Percentiles rank a stretch among this genome's conserved stretches.
Evolutionary conservation across 1,140 invertebrate species (phyloP).

Genomic region (Nixonia krombeini): DNA sequence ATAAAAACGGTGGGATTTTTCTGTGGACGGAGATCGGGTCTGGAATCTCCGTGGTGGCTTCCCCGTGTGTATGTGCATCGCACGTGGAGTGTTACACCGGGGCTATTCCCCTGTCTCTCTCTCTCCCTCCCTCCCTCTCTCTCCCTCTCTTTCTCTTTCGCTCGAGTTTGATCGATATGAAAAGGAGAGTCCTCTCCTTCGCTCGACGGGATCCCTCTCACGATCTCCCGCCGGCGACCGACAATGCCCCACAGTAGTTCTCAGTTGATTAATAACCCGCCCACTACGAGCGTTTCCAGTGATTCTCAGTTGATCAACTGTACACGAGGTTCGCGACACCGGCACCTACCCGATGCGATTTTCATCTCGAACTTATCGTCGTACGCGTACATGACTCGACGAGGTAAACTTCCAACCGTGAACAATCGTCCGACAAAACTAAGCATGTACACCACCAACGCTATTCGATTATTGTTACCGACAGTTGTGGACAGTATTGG

Average conservation of each 20-base stretch:
- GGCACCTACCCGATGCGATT: no score
- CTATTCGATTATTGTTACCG: no score
- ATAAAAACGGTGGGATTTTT: conserved; percentile 10
- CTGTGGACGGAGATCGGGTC: not conserved
- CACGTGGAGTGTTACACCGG: conserved; percentile 40
- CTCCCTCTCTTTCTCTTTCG: conserved; percentile 4
- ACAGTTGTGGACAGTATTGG: no score
- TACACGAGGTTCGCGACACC: no score
- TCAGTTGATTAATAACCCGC: conserved; percentile 71
- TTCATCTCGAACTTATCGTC: no score
- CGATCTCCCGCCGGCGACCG: conserved; percentile 32
- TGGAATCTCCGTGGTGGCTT: conserved; percentile 8
- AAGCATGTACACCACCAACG: no score
- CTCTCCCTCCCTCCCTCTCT: no score
- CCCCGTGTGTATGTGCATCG: conserved; percentile 11
- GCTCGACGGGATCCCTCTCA: conserved; percentile 36
- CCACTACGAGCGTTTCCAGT: conserved; percentile 65
- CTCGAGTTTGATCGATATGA: conserved; percentile 42
- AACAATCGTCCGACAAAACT: no score
- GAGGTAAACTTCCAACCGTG: no score
- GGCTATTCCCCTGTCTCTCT: no score
- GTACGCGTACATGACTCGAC: no score
- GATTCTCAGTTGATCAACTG: conserved; percentile 68
- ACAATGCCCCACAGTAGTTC: conserved; percentile 65
- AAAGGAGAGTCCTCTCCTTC: conserved; percentile 29